These are phyloP conservation scores for Netelia virgata DNA, from an alignment of 2,888 invertebrate species.

Conservation along the genomic window DNA sequence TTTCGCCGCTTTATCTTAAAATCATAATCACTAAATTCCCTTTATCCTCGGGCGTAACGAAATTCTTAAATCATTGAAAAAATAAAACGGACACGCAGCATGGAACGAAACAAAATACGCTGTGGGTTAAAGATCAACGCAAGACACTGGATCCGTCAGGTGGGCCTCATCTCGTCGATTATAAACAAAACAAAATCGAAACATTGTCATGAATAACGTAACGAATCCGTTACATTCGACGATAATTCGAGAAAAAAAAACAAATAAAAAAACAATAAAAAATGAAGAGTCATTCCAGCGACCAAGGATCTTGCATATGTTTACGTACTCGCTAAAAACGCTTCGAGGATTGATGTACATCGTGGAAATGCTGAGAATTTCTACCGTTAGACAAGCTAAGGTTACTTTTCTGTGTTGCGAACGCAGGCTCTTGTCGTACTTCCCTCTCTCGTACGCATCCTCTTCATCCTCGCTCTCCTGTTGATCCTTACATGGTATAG, in stretches of 20 bases:
- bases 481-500: slow-evolving; percentile 53
- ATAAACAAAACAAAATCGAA: background rate
- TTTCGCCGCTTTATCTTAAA: too few relatives aligned
- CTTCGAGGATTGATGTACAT: slow-evolving; percentile 65
- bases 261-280: background rate
- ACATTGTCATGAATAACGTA: background rate
- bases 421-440: slow-evolving; percentile 11
- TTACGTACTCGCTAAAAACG: slow-evolving; percentile 20
- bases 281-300: slow-evolving; percentile 67
- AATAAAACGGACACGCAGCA: too few relatives aligned
- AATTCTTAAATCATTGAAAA: too few relatives aligned
- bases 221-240: background rate
- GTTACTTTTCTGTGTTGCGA: slow-evolving; percentile 32
- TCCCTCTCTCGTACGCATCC: slow-evolving; percentile 16
- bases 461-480: slow-evolving; percentile 49
- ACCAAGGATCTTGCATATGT: slow-evolving; percentile 72
- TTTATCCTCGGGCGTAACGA: too few relatives aligned
- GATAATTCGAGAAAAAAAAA: background rate
- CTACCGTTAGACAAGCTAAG: slow-evolving; percentile 66
- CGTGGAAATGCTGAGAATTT: slow-evolving; percentile 68
- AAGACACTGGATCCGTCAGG: too few relatives aligned
- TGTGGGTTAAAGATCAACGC: too few relatives aligned
- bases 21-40: too few relatives aligned
- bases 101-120: too few relatives aligned
- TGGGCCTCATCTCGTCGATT: background rate